Conservation (phyloP, 2,797 vertebrate species). For the Hoplostethus mediterraneus region DNA sequence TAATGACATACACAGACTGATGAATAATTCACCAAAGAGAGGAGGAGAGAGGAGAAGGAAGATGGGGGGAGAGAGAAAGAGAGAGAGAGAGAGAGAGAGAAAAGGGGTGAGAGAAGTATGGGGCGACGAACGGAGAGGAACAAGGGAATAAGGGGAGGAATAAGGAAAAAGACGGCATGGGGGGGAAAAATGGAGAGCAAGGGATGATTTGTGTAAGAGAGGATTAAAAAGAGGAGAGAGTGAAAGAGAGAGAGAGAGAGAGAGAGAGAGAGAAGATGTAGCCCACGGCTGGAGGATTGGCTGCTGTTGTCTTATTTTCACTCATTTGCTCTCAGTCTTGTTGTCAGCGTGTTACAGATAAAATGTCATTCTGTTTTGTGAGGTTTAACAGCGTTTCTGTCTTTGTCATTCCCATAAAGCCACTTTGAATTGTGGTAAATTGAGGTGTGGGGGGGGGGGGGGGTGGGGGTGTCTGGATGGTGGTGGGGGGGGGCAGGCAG, state of each 20-base stretch:
- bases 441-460: background rate
- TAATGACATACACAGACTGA: slow-evolving; percentile 85
- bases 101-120: slow-evolving; percentile 26
- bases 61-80: slow-evolving; percentile 8
- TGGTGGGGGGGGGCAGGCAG: slow-evolving; percentile 8
- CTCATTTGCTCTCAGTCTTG: slow-evolving; percentile 45
- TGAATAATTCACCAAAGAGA: slow-evolving; percentile 85
- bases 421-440: slow-evolving; percentile 17
- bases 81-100: slow-evolving; percentile 12
- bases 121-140: slow-evolving; percentile 51
- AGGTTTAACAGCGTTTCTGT: slow-evolving; percentile 44
- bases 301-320: slow-evolving; percentile 54
- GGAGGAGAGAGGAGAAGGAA: slow-evolving; percentile 31
- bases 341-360: slow-evolving; percentile 51
- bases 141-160: slow-evolving; percentile 51
- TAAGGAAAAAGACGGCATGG: slow-evolving; percentile 46
- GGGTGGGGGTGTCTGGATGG: background rate
- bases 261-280: slow-evolving; percentile 42
- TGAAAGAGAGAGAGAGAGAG: slow-evolving; percentile 18
- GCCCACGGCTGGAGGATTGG: slow-evolving; percentile 52
- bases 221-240: slow-evolving; percentile 51
- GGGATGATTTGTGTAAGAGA: slow-evolving; percentile 53
- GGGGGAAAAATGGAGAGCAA: slow-evolving; percentile 54
- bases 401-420: slow-evolving; percentile 42
- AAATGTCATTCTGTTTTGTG: slow-evolving; percentile 38